Conservation (phyloP, 2,797 vertebrate genomes). For the Protonibea diacanthus region DNA sequence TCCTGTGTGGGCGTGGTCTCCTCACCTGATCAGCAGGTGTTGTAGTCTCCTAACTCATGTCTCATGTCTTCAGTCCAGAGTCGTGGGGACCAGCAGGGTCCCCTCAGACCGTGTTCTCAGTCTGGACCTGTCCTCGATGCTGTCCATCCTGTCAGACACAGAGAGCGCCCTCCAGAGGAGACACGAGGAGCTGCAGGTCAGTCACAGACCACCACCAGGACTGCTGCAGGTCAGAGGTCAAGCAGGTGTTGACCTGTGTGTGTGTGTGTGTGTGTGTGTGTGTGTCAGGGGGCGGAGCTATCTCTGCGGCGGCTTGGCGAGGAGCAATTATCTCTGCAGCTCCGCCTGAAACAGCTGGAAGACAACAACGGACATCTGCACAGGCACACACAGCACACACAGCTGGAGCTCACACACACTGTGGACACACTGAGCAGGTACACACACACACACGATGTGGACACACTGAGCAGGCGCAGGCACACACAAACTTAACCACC, state of each 20-base stretch:
- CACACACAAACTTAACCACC: not conserved
- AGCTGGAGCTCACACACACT: constrained; percentile 62
- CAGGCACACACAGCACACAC: constrained; percentile 38
- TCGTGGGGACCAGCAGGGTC: constrained; percentile 52
- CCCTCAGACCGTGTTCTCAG: constrained; percentile 45
- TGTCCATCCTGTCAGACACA: constrained; percentile 76
- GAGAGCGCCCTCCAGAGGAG: constrained; percentile 79
- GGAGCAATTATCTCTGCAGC: constrained; percentile 55
- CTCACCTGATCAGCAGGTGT: too few relatives aligned
- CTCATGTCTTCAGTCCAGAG: constrained; percentile 71
- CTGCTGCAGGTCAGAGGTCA: constrained; percentile 1
- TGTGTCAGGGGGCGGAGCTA: constrained; percentile 63
- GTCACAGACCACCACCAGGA: not conserved
- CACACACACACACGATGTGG: constrained; percentile 23
- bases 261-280: not conserved
- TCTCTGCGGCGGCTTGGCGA: constrained; percentile 45
- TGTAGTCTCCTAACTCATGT: not conserved
- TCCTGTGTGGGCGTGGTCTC: not conserved
- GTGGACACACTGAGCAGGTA: not conserved
- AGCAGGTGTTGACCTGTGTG: not conserved
- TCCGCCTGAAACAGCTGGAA: constrained; percentile 64
- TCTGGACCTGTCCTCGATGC: constrained; percentile 70
- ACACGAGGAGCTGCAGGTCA: constrained; percentile 80
- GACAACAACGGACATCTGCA: constrained; percentile 60
- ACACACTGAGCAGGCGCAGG: constrained; percentile 10